Evolutionary conservation across 2,888 invertebrate genomes (phyloP), one percentile per base, ranked within the genome.

Genomic region (Stomorhina lunata): DNA sequence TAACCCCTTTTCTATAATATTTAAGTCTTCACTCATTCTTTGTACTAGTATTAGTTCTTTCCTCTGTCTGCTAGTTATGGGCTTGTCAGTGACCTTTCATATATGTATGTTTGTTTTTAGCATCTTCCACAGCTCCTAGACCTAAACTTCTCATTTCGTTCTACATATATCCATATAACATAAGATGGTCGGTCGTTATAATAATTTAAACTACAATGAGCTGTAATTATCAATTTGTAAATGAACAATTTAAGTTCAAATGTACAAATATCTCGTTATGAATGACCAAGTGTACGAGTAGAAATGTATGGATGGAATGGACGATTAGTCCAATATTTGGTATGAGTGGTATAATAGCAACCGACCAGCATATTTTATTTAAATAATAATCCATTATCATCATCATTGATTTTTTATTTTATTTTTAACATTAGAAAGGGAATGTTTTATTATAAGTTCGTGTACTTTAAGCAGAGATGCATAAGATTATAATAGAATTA

Each of bases 181-280:
- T 12, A 9, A 12, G 12, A 37, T 37, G 37, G 10, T 37, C 12
- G 15, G 6, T 79, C 43, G 57, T 66, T 57, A 72, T 65, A 50
- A 57, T 66, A 40, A 72, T 66, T 72, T 59, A 57, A 78, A 59
- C 57, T 66, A 72, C 66, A 79, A 72, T 43, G 17, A 48, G 65
- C 25, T 29, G 48, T 79, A 72, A 72, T 79, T 79, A 79, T 79
- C 75, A 82, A 82, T 82, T 82, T 79, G 79, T 79, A 75, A 79
- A 79, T 71, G 82, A 71, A 66, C 79, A 82, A 79, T 79, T 82
- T 71, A 75, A 82, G 79, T 71, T 82, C 82, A 82, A 82, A 82
- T 37, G 71, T 79, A 65, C 79, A 79, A 82, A 81, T 81, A 81
- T n/a, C n/a, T n/a, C n/a, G 27, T 45, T 80, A 61, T 61, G 66